Base-by-base conservation (phyloP, 2,113 vertebrate species). In the Festucalex cinctus region DNA sequence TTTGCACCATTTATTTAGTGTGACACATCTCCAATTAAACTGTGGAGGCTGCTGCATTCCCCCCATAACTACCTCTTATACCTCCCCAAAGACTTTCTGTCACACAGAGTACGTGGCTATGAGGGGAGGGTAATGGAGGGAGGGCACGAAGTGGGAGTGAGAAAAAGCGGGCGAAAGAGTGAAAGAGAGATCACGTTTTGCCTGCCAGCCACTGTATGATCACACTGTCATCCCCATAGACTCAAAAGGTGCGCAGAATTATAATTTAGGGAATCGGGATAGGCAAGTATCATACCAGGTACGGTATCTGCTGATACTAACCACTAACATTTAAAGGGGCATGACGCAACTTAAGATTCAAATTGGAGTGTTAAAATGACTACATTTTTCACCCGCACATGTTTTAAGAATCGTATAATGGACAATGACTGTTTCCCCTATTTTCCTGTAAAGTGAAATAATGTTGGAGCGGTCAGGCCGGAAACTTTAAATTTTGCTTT, bases 21-120 rank as follows among this genome's bases (percentile, higher is more conserved):
- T 92, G 92, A 92, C 92, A 92, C 89, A 89, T 91, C 91, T 92
- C 90, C 91, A 92, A 92, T 93, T 93, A 93, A 92, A 92, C 90
- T 88, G 85, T 86, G 90, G 90, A 89, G 90, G 88, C 88, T 89
- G 88, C 88, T 91, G 89, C 90, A 91, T 91, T 87, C 82, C 90
- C 89, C 87, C 90, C 85, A 91, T 91, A 91, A 91, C 89, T 90
- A 91, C 90, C 90, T 89, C 90, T 91, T 91, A 91, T 91, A 89
- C 89, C 90, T 90, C 90, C 91, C 89, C 83, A 85, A 85, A 90
- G 89, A 88, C 89, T 85, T 90, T 87, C 90, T 90, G 88, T 93
- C 90, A 91, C 88, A 86, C 83, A 69, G 87, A 88, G 85, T 81
- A 84, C 81, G 83, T 77, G 84, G 82, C 79, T 82, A 85, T 85